Evolutionary conservation across 2,113 vertebrate genomes (phyloP).

Genomic region (Uropsilus gracilis): DNA sequence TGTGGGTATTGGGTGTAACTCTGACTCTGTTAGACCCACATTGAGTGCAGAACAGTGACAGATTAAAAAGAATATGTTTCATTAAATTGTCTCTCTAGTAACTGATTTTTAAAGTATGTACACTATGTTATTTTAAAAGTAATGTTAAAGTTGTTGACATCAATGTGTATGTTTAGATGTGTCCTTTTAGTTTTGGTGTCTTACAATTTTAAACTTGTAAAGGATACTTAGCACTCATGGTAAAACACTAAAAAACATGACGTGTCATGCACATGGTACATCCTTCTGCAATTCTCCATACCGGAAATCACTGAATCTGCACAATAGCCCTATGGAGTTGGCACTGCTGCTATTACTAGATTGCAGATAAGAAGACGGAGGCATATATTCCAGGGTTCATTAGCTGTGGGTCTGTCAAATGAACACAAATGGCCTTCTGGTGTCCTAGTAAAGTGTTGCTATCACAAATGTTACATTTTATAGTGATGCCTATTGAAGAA

Average conservation of each 20-base stretch:
- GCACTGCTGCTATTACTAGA: background rate
- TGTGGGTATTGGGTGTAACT: background rate
- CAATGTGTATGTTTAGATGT: background rate
- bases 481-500: background rate
- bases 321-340: background rate
- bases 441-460: background rate
- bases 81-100: background rate
- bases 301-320: background rate
- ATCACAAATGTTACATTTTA: background rate
- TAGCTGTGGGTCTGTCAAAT: background rate
- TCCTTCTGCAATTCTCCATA: background rate
- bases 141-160: background rate
- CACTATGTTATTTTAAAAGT: background rate
- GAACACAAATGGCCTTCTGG: too few relatives aligned
- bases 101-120: background rate
- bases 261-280: accelerated
- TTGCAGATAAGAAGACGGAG: background rate
- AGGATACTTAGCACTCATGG: background rate
- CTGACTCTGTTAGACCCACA: background rate
- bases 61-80: slow-evolving; percentile 8
- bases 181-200: background rate
- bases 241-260: background rate
- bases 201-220: background rate
- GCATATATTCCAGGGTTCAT: background rate
- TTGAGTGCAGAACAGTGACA: background rate